Evolutionary conservation across 1,140 invertebrate genomes (phyloP).

Genomic region (Drosophila dunni): DNA sequence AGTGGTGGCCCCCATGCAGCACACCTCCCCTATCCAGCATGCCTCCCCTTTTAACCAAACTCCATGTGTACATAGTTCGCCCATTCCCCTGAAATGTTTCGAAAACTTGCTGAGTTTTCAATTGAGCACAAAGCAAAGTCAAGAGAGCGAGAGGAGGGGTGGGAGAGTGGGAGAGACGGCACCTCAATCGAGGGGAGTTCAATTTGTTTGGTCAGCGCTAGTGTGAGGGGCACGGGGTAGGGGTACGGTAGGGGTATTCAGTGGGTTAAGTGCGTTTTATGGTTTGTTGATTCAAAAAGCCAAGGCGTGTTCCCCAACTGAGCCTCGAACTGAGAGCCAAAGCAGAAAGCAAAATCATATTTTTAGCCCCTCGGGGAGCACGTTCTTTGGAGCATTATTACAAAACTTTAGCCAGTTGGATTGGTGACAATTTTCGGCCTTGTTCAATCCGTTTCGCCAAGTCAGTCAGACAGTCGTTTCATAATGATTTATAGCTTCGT

Average conservation of each 20-base stretch:
- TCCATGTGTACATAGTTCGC: conserved; percentile 24
- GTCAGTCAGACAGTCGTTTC: not conserved
- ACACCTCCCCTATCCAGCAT: conserved; percentile 23
- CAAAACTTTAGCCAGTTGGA: conserved; percentile 31
- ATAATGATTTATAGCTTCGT: conserved; percentile 60
- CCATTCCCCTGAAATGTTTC: conserved; percentile 59
- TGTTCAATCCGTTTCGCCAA: conserved; percentile 7
- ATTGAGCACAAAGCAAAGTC: conserved; percentile 56
- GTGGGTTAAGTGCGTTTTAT: conserved; percentile 70
- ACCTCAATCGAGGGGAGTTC: conserved; percentile 28
- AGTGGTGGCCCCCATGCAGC: conserved; percentile 1
- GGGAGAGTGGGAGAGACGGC: not conserved
- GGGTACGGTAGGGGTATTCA: conserved; percentile 13
- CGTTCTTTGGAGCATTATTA: conserved; percentile 30
- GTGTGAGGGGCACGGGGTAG: conserved; percentile 2
- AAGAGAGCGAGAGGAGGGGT: no score
- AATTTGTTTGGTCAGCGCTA: conserved; percentile 74
- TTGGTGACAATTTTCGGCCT: conserved; percentile 47
- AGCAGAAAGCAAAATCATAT: not conserved
- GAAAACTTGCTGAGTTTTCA: conserved; percentile 78
- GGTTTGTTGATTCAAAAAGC: conserved; percentile 53
- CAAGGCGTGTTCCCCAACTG: conserved; percentile 14
- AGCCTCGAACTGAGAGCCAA: conserved; percentile 5
- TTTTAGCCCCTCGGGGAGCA: conserved; percentile 1
- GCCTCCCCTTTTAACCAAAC: not conserved